Conservation (phyloP, 2,113 vertebrate species). For the Chiloscyllium plagiosum region DNA sequence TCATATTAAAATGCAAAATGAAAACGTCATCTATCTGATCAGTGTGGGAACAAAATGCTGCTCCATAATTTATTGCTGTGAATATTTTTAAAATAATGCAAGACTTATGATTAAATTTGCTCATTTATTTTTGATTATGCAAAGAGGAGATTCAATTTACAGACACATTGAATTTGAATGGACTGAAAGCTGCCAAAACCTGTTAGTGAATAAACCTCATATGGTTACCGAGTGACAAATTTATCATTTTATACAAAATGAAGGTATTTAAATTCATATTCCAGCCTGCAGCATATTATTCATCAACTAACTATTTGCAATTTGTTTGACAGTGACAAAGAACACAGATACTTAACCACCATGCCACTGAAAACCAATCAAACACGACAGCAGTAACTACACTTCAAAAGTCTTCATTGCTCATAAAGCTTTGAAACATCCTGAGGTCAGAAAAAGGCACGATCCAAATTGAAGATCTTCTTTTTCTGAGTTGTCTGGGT, state of each 20-base stretch:
- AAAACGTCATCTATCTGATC: neutral
- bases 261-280: conserved; percentile 17
- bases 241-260: conserved; percentile 11
- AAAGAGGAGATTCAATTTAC: conserved; percentile 26
- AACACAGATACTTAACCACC: neutral
- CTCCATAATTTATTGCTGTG: neutral
- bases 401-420: neutral
- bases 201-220: neutral
- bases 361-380: neutral
- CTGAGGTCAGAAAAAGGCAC: neutral
- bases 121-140: conserved; percentile 23
- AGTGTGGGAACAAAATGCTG: conserved; percentile 6
- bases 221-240: neutral
- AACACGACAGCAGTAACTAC: neutral
- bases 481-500: neutral
- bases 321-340: neutral
- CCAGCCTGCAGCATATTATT: neutral
- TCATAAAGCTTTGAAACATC: neutral
- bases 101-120: conserved; percentile 14
- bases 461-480: neutral
- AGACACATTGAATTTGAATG: conserved; percentile 7
- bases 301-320: conserved; percentile 19
- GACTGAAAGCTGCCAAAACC: conserved; percentile 27
- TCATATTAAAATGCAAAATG: neutral
- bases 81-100: conserved; percentile 5